Evolutionary conservation across 1,140 invertebrate species (phyloP).

Genomic region (Pygmarrhopalites habei): DNA sequence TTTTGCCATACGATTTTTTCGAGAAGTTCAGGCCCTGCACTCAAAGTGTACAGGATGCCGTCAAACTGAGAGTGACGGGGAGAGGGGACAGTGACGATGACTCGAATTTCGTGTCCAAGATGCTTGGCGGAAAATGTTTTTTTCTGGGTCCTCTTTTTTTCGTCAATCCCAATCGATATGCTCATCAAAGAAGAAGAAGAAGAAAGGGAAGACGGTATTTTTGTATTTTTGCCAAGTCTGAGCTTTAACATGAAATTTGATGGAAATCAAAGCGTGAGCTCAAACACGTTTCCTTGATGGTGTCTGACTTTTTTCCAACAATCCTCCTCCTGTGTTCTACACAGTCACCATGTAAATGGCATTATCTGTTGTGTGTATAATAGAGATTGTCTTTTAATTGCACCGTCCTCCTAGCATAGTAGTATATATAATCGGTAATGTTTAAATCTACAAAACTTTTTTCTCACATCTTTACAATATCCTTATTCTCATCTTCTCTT

Average conservation of each 20-base stretch:
- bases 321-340: background rate
- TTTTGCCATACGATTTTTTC: too few species aligned
- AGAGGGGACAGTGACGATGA: too few species aligned
- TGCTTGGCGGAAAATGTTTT: too few species aligned
- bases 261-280: slow-evolving; percentile 9
- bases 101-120: too few species aligned
- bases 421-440: background rate
- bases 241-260: background rate
- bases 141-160: too few species aligned
- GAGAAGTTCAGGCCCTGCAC: too few species aligned
- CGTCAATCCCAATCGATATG: too few species aligned
- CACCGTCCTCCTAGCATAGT: background rate
- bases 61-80: too few species aligned
- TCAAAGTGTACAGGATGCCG: too few species aligned
- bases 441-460: background rate
- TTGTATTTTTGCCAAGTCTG: background rate
- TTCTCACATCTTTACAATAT: background rate
- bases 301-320: background rate
- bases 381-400: too few species aligned
- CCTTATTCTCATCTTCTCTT: too few species aligned
- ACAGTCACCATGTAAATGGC: background rate
- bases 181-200: too few species aligned
- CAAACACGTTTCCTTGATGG: slow-evolving; percentile 6
- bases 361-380: background rate
- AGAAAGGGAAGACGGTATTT: background rate